Evolutionary conservation across 1,140 invertebrate species (phyloP).

Genomic region (Neodiprion fabricii): DNA sequence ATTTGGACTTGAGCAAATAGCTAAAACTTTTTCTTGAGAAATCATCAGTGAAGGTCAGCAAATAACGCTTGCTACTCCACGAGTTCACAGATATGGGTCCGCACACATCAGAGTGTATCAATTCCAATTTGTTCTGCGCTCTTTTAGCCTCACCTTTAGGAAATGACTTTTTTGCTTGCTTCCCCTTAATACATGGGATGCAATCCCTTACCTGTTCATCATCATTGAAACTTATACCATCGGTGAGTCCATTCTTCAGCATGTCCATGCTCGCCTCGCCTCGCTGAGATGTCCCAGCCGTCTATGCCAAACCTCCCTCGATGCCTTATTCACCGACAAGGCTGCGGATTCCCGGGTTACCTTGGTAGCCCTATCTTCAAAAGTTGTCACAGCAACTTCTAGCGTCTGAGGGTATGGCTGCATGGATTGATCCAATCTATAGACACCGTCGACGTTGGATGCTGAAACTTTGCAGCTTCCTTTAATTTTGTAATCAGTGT

Average conservation of each 20-base stretch:
- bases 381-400: background rate
- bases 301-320: background rate
- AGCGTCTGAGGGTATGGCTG: background rate
- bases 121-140: background rate
- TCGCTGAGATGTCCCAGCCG: background rate
- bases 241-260: background rate
- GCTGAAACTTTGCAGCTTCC: background rate
- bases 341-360: background rate
- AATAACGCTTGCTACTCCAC: background rate
- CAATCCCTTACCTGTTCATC: background rate
- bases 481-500: background rate
- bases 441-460: background rate
- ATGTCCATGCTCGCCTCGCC: background rate
- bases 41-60: background rate
- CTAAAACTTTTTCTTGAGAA: background rate
- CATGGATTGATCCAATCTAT: background rate
- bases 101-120: background rate
- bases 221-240: constrained; percentile 1
- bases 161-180: constrained; percentile 10
- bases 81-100: background rate
- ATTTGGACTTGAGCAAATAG: background rate
- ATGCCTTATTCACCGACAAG: background rate
- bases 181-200: constrained; percentile 10
- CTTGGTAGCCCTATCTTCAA: background rate
- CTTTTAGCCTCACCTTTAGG: background rate